Base-by-base conservation (phyloP, 2,888 invertebrate genomes). In the Torymus tubicola region DNA sequence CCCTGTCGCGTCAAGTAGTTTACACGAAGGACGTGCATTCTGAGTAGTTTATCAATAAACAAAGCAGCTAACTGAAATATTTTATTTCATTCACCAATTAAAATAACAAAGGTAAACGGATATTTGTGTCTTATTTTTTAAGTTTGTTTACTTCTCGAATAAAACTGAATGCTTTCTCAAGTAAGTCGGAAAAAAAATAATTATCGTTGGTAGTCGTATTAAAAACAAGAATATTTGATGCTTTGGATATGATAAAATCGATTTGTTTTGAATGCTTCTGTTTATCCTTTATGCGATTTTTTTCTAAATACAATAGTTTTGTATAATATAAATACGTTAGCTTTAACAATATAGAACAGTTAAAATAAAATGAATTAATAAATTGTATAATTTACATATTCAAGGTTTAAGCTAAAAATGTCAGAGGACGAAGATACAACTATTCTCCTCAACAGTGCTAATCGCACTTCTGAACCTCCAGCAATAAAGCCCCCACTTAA, bases 381-480 rank as follows among this genome's bases (percentile, higher is more conserved):
- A 42, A 42, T 42, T 42, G 42, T 55, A 55, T 5, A 12, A 31
- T 69, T 69, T 57, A 8, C 42, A 42, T 58, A 11, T 69, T 69
- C 31, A 31, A 13, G 13, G 21, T 68, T 14, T 60, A 5, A 61
- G 57, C 12, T 8, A 58, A 80, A 67, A 78, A 89, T 89, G 89
- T 90, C 89, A 11, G 89, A 90, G 81, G 89, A 90, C 79, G 90
- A 90, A 77, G 90, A 90, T 80, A 90, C 89, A 73, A 86, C 89
- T 55, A 88, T 89, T 83, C 73, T 88, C 71, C 69, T 88, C 21
- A 88, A 88, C 53, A 86, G 79, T 83, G 82, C 86, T 0, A 81
- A 42, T 69, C 24, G 65, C 10, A 70, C 16, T 50, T 24, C 16
- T 60, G 60, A 80, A 57, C 67, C 74, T 21, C 61, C 77, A 16